Conservation (phyloP, 2,888 invertebrate species). For the Drosophila eohydei region DNA sequence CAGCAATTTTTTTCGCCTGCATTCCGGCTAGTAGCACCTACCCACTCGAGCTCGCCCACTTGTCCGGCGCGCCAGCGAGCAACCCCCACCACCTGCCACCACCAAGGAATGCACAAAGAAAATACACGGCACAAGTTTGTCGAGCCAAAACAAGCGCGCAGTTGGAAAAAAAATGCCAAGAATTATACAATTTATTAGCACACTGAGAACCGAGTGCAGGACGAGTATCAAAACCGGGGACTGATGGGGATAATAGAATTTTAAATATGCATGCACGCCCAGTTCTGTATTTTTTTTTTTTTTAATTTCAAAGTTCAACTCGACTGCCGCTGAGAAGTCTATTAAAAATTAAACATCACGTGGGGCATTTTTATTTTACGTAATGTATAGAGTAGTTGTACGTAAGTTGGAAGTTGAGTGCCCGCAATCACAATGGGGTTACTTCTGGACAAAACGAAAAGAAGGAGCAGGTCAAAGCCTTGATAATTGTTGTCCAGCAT, state of each 20-base stretch:
- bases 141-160: conserved; percentile 48
- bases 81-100: conserved; percentile 12
- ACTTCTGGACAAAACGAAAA: neutral
- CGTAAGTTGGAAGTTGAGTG: conserved; percentile 24
- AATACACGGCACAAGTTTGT: conserved; percentile 60
- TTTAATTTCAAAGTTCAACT: conserved; percentile 40
- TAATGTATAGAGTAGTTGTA: conserved; percentile 3
- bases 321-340: conserved; percentile 31
- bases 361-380: conserved; percentile 38
- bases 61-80: conserved; percentile 7
- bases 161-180: conserved; percentile 17
- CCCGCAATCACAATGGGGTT: neutral
- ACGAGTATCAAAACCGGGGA: conserved; percentile 29
- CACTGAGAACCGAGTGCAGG: conserved; percentile 22
- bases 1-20: conserved; percentile 67
- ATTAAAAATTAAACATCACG: conserved; percentile 61
- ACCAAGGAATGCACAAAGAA: conserved; percentile 50
- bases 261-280: conserved; percentile 57
- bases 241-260: conserved; percentile 54
- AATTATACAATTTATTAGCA: conserved; percentile 70
- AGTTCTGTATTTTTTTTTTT: conserved; percentile 21
- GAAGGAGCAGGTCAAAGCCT: conserved; percentile 1
- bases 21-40: conserved; percentile 38
- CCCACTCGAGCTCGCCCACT: conserved; percentile 10
- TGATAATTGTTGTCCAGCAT: neutral